phyloP scores from a whole-genome alignment of 53 echinoderm and acorn worm genomes.

The Antedon mediterranea region DNA sequence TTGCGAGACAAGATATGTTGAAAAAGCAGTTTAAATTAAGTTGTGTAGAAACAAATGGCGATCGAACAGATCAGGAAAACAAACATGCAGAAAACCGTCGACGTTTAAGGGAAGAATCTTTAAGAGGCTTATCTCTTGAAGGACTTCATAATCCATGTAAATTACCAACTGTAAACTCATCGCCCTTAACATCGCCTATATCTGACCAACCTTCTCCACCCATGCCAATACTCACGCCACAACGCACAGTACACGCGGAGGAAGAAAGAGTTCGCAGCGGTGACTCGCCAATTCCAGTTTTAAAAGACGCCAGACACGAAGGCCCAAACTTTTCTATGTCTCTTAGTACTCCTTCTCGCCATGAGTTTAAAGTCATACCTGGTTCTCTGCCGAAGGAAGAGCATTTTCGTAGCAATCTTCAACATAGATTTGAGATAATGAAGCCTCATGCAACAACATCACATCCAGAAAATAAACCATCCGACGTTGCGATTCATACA shows the following conservation, averaged over 20 bases:
- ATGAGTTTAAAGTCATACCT: background rate
- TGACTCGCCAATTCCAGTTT: background rate
- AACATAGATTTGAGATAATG: background rate
- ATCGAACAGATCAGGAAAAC: background rate
- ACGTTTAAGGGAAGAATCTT: background rate
- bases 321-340: background rate
- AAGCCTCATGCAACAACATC: background rate
- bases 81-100: background rate
- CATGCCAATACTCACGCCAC: constrained; percentile 46
- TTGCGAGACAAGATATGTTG: background rate
- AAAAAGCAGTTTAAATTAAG: background rate
- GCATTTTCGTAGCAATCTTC: background rate
- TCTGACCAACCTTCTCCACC: constrained; percentile 30
- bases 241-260: constrained; percentile 8
- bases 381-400: background rate
- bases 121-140: background rate
- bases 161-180: background rate
- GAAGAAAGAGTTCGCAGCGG: background rate
- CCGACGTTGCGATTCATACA: too few species aligned
- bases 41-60: background rate
- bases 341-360: background rate
- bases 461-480: too few species aligned
- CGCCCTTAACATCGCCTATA: constrained; percentile 16
- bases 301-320: background rate
- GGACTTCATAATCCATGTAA: background rate